Conservation (phyloP, 2,797 vertebrate genomes). For the Rhyacichthys aspro region DNA sequence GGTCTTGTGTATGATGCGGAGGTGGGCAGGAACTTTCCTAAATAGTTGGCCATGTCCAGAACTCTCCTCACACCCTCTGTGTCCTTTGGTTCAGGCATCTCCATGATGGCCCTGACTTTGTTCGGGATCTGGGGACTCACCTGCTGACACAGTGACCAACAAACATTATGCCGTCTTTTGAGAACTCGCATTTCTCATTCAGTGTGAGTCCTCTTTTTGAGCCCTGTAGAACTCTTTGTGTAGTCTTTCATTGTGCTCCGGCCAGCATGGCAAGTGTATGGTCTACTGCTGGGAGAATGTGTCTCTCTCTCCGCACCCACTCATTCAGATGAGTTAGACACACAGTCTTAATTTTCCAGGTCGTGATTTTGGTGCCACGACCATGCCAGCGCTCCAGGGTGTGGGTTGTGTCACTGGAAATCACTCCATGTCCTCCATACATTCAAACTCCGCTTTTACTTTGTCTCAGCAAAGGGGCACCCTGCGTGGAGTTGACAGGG, state of each 20-base stretch:
- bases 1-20: not conserved
- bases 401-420: conserved; percentile 9
- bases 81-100: conserved; percentile 14
- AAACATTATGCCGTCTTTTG: conserved; percentile 18
- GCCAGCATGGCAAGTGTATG: conserved; percentile 12
- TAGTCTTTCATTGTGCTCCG: conserved; percentile 10
- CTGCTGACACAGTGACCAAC: conserved; percentile 2
- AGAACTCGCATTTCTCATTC: conserved; percentile 29
- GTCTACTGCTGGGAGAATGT: conserved; percentile 31
- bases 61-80: conserved; percentile 17
- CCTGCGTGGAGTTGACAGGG: not conserved
- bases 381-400: conserved; percentile 9
- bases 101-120: conserved; percentile 3
- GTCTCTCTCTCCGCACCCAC: conserved; percentile 27
- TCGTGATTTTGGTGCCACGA: not conserved
- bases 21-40: conserved; percentile 9
- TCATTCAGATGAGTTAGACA: conserved; percentile 22
- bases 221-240: not conserved
- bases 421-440: conserved; percentile 7
- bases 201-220: conserved; percentile 3
- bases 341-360: conserved; percentile 19
- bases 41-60: conserved; percentile 21
- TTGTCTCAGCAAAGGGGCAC: not conserved
- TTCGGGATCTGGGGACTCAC: conserved; percentile 1
- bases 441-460: not conserved